These are phyloP conservation scores for Bombus superbus DNA, from an alignment of 1,140 invertebrate species.

Conservation along the genomic window DNA sequence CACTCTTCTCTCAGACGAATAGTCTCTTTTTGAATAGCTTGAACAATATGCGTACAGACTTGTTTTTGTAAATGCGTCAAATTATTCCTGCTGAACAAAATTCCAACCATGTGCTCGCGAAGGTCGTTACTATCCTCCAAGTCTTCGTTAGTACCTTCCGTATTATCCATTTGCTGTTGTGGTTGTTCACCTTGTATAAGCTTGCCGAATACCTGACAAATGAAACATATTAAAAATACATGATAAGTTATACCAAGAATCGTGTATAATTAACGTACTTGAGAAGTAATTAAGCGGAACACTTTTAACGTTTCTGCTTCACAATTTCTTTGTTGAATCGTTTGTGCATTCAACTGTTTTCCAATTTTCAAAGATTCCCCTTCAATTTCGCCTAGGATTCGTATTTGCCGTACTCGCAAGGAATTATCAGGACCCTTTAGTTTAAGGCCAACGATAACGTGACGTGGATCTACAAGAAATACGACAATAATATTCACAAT, in stretches of 20 bases:
- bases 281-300: conserved; percentile 96
- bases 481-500: neutral
- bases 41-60: conserved; percentile 93
- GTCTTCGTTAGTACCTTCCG: conserved; percentile 82
- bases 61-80: conserved; percentile 97
- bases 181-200: conserved; percentile 87
- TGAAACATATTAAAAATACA: neutral
- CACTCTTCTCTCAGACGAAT: conserved; percentile 93
- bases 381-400: conserved; percentile 85
- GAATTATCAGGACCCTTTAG: conserved; percentile 96
- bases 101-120: conserved; percentile 98
- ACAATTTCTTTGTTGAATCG: conserved; percentile 93
- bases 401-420: conserved; percentile 93
- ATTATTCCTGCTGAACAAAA: conserved; percentile 96
- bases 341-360: conserved; percentile 82
- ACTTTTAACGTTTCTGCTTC: conserved; percentile 96
- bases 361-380: conserved; percentile 83
- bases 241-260: neutral
- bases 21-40: conserved; percentile 95
- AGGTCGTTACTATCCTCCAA: conserved; percentile 92
- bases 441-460: conserved; percentile 89
- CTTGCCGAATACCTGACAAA: conserved; percentile 93
- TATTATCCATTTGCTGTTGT: conserved; percentile 72
- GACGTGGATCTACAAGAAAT: conserved; percentile 79
- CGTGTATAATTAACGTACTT: conserved; percentile 84